Base-by-base conservation (phyloP, 2,797 vertebrate species). In the Hydrocynus forskahlii region DNA sequence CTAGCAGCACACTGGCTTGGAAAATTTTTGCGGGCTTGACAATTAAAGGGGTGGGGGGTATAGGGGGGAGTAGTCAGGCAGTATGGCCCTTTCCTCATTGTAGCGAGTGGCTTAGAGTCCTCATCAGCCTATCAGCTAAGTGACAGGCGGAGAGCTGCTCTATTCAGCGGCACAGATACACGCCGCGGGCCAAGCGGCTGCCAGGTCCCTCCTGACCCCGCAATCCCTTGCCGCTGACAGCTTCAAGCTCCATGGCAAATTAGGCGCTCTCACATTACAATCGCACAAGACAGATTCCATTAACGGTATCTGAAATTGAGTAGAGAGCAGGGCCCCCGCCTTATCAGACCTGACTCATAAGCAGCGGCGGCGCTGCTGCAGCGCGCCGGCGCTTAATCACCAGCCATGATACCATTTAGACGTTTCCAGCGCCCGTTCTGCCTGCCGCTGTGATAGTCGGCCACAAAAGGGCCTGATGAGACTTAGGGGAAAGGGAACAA, bases 321-420 rank as follows among this genome's bases (percentile, higher is more conserved):
- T 99, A 97, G 97, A 99, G 98, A 98, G 98, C 97, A 96, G 97
- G 95, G 95, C 93, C 96, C 86, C 84, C 80, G 82, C 92, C 96
- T 99, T 99, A 99, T 99, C 98, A 98, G 97, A 98, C 97, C 97
- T 98, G 97, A 99, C 97, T 99, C 98, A 97, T 99, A 99, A 99
- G 97, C 97, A 96, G 96, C 95, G 96, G 96, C 97, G 97, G 80
- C 84, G 81, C 86, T 73, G 80, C 81, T 38, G 86, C 83, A 85
- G 86, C 80, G 83, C 67, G 80, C 84, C 43, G 43, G 23, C 78
- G 84, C 83, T 99, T 99, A 99, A 99, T 99, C 97, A 98, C 95
- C 95, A 96, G 96, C 97, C 96, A 97, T 98, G 97, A 99, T 99
- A 99, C 96, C 97, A 99, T 99, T 99, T 99, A 98, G 98, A 99